Conservation (phyloP, 1,140 invertebrate species). For the Diorhabda sublineata region DNA sequence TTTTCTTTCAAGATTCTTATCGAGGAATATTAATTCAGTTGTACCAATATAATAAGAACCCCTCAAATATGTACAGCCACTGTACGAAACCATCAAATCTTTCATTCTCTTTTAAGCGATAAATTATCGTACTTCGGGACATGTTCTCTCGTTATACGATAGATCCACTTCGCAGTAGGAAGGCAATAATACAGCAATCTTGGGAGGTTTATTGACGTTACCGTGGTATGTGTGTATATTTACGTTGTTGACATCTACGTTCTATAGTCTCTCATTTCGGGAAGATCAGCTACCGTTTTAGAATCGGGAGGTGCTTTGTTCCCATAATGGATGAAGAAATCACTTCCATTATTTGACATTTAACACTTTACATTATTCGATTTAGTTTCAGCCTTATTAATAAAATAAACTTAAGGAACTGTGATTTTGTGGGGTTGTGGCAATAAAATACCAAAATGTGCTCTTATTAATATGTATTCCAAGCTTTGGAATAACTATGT, state of each 20-base stretch:
- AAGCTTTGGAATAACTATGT: too few species aligned
- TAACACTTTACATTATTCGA: too few species aligned
- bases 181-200: slow-evolving; percentile 16
- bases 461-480: too few species aligned
- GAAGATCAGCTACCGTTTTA: slow-evolving; percentile 4
- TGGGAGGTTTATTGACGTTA: slow-evolving; percentile 13
- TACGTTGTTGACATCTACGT: neutral
- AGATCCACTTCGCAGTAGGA: slow-evolving; percentile 13
- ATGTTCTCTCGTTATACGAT: slow-evolving; percentile 14
- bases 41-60: neutral
- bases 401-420: too few species aligned
- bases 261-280: neutral
- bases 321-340: neutral
- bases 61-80: neutral
- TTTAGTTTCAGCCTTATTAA: too few species aligned
- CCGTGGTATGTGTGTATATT: neutral
- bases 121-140: slow-evolving; percentile 12
- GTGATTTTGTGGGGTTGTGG: too few species aligned
- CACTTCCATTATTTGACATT: too few species aligned
- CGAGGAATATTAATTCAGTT: too few species aligned
- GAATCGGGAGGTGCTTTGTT: neutral
- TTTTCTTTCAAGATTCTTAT: too few species aligned
- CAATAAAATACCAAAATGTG: too few species aligned
- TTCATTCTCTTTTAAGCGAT: slow-evolving; percentile 11
- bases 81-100: neutral